Percentiles rank a stretch among this genome's conserved stretches.
phyloP scores from a whole-genome alignment of 2,888 invertebrate genomes.

The Ormyrus pomaceus region DNA sequence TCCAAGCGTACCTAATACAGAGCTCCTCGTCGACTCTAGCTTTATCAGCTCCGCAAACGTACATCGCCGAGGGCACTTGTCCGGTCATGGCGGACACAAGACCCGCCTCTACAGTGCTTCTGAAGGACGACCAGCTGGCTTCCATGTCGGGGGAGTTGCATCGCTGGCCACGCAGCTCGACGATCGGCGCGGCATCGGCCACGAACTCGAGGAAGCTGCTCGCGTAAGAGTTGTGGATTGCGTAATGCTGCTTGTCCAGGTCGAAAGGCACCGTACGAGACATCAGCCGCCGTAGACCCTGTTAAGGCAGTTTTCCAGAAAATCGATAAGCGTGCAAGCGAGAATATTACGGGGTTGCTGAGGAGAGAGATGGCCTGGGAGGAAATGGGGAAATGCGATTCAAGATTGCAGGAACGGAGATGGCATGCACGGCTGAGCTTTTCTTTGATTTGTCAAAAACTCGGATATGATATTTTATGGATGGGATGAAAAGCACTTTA shows the following conservation, averaged over 20 bases:
- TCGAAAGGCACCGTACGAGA: slow-evolving; percentile 59
- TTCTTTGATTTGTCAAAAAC: no score
- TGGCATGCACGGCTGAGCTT: no score
- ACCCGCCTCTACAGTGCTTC: slow-evolving; percentile 24
- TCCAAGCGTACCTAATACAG: slow-evolving; percentile 59
- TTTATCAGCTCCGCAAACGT: slow-evolving; percentile 59
- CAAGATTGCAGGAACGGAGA: no score
- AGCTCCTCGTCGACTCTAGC: slow-evolving; percentile 57
- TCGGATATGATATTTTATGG: no score
- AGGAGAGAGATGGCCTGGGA: no score
- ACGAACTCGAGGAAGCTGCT: background rate
- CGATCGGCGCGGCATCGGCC: background rate
- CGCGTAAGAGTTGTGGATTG: slow-evolving; percentile 17
- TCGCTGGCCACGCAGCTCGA: slow-evolving; percentile 11
- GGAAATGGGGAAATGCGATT: no score
- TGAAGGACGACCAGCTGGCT: background rate
- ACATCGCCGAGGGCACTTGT: slow-evolving; percentile 60
- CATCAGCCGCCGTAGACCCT: slow-evolving; percentile 51
- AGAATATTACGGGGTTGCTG: no score
- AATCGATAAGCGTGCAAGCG: no score
- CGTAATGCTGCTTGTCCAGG: slow-evolving; percentile 7
- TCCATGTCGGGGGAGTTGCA: background rate
- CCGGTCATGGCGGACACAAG: slow-evolving; percentile 60
- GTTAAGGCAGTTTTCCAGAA: no score
- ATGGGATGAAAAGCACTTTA: no score